These are phyloP conservation scores for Deroplatys truncata DNA, from an alignment of 2,888 invertebrate genomes.

Conservation along the genomic window DNA sequence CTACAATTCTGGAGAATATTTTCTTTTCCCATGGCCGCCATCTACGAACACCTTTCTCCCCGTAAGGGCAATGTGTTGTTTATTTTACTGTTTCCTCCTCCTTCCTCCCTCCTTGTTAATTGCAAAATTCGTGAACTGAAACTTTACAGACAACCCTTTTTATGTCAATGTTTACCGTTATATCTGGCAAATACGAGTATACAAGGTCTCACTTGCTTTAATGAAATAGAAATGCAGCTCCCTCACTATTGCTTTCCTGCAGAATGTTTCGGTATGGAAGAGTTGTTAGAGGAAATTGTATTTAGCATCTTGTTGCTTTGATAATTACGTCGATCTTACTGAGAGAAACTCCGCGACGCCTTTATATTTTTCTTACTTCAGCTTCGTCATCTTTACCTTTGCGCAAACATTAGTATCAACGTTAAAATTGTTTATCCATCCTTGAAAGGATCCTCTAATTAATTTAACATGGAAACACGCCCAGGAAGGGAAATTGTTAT, in stretches of 20 bases:
- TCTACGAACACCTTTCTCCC: neutral
- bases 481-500: neutral
- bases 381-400: neutral
- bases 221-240: neutral
- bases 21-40: neutral
- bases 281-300: neutral
- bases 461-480: neutral
- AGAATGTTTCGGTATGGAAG: neutral
- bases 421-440: neutral
- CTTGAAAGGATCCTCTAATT: neutral
- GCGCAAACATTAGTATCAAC: neutral
- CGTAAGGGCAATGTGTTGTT: neutral
- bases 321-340: neutral
- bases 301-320: neutral
- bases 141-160: neutral
- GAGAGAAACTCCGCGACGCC: neutral
- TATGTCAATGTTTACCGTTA: slow-evolving; percentile 7
- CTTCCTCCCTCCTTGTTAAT: neutral
- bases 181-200: neutral
- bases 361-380: neutral
- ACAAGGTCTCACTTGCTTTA: neutral
- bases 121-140: neutral
- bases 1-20: neutral
- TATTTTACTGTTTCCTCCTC: neutral
- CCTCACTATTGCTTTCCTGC: neutral